Percentiles rank a stretch among this genome's conserved stretches.
These are phyloP conservation scores for Psephotus haematonotus DNA, from an alignment of 2,113 vertebrate genomes.

Conservation along the genomic window DNA sequence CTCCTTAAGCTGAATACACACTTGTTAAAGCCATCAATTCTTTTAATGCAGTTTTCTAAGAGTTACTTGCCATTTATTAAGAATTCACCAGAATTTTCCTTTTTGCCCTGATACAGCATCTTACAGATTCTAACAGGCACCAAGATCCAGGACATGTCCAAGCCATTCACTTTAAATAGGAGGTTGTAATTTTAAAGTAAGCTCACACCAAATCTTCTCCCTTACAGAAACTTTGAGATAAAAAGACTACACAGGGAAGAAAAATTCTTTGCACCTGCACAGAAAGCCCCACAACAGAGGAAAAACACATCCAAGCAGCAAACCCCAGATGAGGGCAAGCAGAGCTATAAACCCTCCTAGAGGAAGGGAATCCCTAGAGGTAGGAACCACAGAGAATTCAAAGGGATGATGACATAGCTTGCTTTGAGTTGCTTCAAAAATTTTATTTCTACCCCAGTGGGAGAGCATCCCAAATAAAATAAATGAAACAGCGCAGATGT, in stretches of 20 bases:
- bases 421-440: background rate
- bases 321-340: background rate
- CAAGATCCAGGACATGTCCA: background rate
- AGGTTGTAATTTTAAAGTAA: background rate
- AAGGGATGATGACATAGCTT: background rate
- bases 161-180: background rate
- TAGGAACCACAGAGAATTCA: background rate
- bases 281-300: background rate
- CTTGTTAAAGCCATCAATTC: background rate
- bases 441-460: background rate
- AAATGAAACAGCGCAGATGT: background rate
- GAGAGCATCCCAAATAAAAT: background rate
- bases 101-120: background rate
- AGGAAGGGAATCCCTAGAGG: background rate
- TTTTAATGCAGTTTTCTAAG: background rate
- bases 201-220: background rate
- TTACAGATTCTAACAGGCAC: background rate
- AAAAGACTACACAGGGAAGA: background rate
- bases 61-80: background rate
- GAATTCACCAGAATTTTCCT: background rate
- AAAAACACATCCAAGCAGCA: background rate
- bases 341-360: background rate
- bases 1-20: background rate
- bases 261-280: background rate
- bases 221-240: background rate